A percentile compares a stretch with the other conserved stretches of the same genome.
phyloP scores from a whole-genome alignment of 2,113 vertebrate species.

The Cryptomyrus ogoouensis region DNA sequence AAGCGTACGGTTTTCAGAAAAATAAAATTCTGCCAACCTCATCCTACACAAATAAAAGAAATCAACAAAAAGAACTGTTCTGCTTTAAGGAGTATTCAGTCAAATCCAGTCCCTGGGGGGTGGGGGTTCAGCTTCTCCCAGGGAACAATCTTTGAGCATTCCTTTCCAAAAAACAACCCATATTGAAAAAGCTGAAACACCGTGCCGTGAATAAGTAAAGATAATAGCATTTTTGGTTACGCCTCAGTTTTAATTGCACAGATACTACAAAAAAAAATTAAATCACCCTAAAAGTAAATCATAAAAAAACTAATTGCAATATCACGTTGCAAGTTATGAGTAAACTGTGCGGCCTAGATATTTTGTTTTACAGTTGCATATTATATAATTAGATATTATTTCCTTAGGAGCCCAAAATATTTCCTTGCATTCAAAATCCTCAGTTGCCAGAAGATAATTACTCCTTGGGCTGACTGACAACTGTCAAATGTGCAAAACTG shows the following conservation, averaged over 20 bases:
- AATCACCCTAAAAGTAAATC: background rate
- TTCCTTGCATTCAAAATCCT: background rate
- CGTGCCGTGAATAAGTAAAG: background rate
- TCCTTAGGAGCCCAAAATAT: background rate
- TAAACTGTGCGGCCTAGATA: background rate
- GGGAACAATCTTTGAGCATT: background rate
- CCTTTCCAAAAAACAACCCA: background rate
- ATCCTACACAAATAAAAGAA: background rate
- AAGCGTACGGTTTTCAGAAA: background rate
- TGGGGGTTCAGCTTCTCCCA: background rate
- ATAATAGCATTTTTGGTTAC: slow-evolving; percentile 10
- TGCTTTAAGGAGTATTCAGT: background rate
- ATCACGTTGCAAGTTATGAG: background rate
- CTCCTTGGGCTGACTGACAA: background rate
- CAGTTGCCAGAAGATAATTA: background rate
- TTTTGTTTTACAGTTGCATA: background rate
- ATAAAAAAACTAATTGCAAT: background rate
- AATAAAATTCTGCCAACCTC: background rate
- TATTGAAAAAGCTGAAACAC: background rate
- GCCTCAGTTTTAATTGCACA: background rate
- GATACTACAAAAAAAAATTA: background rate
- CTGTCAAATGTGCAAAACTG: background rate
- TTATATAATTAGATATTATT: background rate
- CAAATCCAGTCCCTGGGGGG: background rate
- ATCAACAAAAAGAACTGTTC: background rate